Evolutionary conservation across 2,888 invertebrate genomes (phyloP).

Genomic region (Ochropleura plecta): DNA sequence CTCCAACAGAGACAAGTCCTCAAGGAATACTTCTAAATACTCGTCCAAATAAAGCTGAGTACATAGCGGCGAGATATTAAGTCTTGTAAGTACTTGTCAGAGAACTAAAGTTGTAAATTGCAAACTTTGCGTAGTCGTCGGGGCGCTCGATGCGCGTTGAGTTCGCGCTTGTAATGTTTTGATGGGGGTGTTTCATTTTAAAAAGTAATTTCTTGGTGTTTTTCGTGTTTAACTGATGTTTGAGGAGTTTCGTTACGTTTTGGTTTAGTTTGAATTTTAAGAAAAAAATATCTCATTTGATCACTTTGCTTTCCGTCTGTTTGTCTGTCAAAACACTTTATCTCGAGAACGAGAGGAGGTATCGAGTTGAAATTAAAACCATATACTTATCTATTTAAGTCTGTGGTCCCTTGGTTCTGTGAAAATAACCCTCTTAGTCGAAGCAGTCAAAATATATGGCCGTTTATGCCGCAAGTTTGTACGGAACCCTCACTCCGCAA

Average conservation of each 20-base stretch:
- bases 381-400: no score
- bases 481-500: no score
- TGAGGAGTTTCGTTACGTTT: constrained; percentile 20
- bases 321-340: no score
- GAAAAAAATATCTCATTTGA: not conserved
- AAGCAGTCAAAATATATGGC: no score
- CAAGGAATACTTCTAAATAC: constrained; percentile 71
- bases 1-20: constrained; percentile 44
- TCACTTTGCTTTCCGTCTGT: no score
- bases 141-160: constrained; percentile 61
- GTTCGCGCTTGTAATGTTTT: constrained; percentile 63
- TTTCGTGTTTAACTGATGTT: constrained; percentile 42
- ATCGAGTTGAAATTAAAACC: no score
- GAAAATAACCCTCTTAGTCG: no score
- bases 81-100: constrained; percentile 69
- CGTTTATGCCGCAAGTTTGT: no score
- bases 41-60: constrained; percentile 73
- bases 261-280: constrained; percentile 16
- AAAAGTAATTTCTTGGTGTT: constrained; percentile 52
- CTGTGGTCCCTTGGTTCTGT: no score
- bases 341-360: no score
- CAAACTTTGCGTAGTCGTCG: constrained; percentile 61
- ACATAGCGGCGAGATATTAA: constrained; percentile 69
- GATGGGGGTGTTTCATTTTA: constrained; percentile 64
- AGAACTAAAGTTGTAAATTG: constrained; percentile 72